These are phyloP conservation scores for Eurystomus glaucurus DNA, from an alignment of 2,797 vertebrate genomes.

Conservation along the genomic window DNA sequence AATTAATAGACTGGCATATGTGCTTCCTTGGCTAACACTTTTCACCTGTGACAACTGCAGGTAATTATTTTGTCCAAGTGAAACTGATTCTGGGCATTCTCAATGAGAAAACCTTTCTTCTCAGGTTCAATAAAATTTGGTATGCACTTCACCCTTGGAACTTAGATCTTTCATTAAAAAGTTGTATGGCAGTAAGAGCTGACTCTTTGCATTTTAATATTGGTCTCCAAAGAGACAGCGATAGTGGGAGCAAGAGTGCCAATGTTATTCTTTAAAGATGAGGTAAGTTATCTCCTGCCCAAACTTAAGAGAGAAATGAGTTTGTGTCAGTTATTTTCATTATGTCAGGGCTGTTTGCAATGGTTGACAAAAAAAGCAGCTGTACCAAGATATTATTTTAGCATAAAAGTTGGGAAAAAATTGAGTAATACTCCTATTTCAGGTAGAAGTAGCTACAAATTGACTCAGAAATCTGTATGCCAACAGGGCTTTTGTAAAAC, in stretches of 20 bases:
- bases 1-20: conserved; percentile 56
- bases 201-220: conserved; percentile 77
- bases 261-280: conserved; percentile 65
- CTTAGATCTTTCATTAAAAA: conserved; percentile 81
- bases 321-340: conserved; percentile 14
- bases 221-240: conserved; percentile 69
- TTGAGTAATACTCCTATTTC: background rate
- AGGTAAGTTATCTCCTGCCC: conserved; percentile 24
- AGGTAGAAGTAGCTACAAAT: background rate
- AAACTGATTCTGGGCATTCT: conserved; percentile 74
- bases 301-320: conserved; percentile 14
- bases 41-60: conserved; percentile 73
- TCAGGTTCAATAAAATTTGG: conserved; percentile 74
- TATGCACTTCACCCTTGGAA: conserved; percentile 75
- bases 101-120: conserved; percentile 62
- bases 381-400: background rate
- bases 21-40: conserved; percentile 69
- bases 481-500: background rate
- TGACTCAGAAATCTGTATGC: background rate
- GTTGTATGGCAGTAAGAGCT: conserved; percentile 70
- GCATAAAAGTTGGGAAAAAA: background rate
- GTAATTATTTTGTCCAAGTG: conserved; percentile 75
- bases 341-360: background rate
- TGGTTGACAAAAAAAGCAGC: background rate
- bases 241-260: conserved; percentile 56